Base-by-base conservation (phyloP, 2,113 vertebrate genomes). In the Pollimyrus isidori region DNA sequence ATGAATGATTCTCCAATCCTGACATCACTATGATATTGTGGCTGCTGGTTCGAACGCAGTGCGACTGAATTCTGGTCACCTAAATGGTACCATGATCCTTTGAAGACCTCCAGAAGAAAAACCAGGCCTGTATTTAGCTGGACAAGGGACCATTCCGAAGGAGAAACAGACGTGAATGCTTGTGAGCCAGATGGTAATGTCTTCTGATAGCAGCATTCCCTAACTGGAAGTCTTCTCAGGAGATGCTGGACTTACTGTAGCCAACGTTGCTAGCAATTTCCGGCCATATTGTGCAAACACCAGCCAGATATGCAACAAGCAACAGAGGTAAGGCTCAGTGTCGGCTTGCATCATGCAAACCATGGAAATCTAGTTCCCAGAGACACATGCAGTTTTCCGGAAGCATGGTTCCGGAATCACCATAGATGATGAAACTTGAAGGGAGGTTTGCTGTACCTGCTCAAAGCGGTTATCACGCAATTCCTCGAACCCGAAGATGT, bases 401-500 rank as follows among this genome's bases (percentile, higher is more conserved):
- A 39, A 82, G 39, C 7, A 19, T 23, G 23, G 2, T 7, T 35
- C 42, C 39, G 10, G 26, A 86, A 53, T 30, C 9, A 35, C 13
- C 85, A 42, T 2, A 35, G 50, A 53, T 35, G 19, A 56, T 15
- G 1, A 87, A 53, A 9, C 5, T 19, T n/a, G 30, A 35, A 4
- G n/a, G 48, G 10, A 86, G 17, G n/a, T 0, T 30, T 35, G 48
- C n/a, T 39, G 17, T 88, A 98, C 98, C 96, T 99, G 97, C 92
- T 99, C 98, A 92, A 96, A 99, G 84, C 95, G 94, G 93, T 99
- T 99, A 93, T 94, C 97, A 62, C 96, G 97, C 94, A 98, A 97
- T 90, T 97, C 97, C 94, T 98, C 97, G 95, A 99, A 99, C 82
- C 98, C 98, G 93, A 97, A 99, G 91, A 99, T 96, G 93, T 99